Evolutionary conservation across 1,140 invertebrate species (phyloP).

Genomic region (Drosophila pseudoobscura): DNA sequence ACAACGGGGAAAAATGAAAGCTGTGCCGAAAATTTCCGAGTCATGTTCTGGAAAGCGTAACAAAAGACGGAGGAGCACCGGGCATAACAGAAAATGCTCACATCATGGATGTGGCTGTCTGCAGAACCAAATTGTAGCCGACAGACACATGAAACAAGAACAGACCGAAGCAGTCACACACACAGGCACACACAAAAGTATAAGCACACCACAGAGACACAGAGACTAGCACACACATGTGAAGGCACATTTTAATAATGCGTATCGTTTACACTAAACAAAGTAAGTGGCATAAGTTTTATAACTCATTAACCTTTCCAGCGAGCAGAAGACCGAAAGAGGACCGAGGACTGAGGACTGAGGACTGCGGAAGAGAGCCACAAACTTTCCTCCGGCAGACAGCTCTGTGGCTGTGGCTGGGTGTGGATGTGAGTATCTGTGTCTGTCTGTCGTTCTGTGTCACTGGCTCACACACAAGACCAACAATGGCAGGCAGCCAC

Average conservation of each 20-base stretch:
- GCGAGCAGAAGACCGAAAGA: conserved; percentile 36
- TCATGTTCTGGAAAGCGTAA: conserved; percentile 81
- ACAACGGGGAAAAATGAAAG: conserved; percentile 67
- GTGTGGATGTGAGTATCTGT: neutral
- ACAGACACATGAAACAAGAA: conserved; percentile 35
- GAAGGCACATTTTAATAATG: conserved; percentile 75
- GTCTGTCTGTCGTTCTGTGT: conserved; percentile 49
- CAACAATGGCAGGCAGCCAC: conserved; percentile 30
- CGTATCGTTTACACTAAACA: conserved; percentile 73
- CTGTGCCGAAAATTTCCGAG: conserved; percentile 64
- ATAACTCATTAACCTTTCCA: conserved; percentile 77
- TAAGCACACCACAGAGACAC: neutral
- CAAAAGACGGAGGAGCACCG: conserved; percentile 50
- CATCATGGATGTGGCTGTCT: conserved; percentile 22
- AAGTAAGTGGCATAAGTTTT: conserved; percentile 70
- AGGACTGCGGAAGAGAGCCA: conserved; percentile 16
- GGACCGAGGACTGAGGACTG: conserved; percentile 12
- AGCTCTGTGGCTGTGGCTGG: no score
- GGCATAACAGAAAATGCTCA: conserved; percentile 51
- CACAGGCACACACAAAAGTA: conserved; percentile 11
- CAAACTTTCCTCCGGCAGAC: conserved; percentile 29
- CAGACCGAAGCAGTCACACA: conserved; percentile 7
- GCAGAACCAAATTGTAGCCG: conserved; percentile 50
- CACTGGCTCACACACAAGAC: conserved; percentile 56
- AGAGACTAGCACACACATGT: conserved; percentile 25